These are phyloP conservation scores for Macaria liturata DNA, from an alignment of 2,888 invertebrate species.

Conservation along the genomic window DNA sequence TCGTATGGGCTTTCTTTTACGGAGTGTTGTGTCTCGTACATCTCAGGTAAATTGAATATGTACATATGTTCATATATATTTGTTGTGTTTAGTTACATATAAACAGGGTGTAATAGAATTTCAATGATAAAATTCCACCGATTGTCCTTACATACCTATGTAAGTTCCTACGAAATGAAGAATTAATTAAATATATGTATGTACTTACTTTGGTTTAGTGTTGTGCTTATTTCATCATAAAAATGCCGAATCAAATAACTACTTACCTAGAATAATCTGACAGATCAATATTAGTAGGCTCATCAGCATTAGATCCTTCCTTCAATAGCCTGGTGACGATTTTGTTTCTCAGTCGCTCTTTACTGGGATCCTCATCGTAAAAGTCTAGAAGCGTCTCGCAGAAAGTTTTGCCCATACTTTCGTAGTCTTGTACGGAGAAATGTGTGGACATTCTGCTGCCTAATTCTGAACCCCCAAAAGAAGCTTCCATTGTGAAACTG, in stretches of 20 bases:
- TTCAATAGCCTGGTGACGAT: slow-evolving; percentile 90
- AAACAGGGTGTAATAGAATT: too few relatives aligned
- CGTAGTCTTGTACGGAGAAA: slow-evolving; percentile 87
- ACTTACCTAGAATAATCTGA: slow-evolving; percentile 93
- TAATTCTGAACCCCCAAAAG: slow-evolving; percentile 94
- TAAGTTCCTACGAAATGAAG: too few relatives aligned
- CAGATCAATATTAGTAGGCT: slow-evolving; percentile 92
- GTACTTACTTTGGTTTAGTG: too few relatives aligned
- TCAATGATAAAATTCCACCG: too few relatives aligned
- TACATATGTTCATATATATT: too few relatives aligned
- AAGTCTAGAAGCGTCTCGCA: slow-evolving; percentile 96
- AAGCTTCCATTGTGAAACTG: slow-evolving; percentile 97
- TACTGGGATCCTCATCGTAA: slow-evolving; percentile 92
- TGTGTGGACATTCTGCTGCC: slow-evolving; percentile 93
- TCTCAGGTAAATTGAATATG: too few relatives aligned
- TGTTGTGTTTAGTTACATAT: too few relatives aligned
- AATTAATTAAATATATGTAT: too few relatives aligned
- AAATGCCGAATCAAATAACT: not conserved
- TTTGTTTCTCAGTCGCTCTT: slow-evolving; percentile 91
- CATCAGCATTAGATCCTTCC: slow-evolving; percentile 94
- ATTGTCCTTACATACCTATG: too few relatives aligned
- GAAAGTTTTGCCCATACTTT: slow-evolving; percentile 92
- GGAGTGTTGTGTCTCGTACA: too few relatives aligned
- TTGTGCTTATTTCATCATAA: not conserved
- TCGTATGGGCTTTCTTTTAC: too few relatives aligned